Evolutionary conservation across 2,888 invertebrate species (phyloP), one percentile per base, ranked within the genome.

Genomic region (Chrysodeixis includens): DNA sequence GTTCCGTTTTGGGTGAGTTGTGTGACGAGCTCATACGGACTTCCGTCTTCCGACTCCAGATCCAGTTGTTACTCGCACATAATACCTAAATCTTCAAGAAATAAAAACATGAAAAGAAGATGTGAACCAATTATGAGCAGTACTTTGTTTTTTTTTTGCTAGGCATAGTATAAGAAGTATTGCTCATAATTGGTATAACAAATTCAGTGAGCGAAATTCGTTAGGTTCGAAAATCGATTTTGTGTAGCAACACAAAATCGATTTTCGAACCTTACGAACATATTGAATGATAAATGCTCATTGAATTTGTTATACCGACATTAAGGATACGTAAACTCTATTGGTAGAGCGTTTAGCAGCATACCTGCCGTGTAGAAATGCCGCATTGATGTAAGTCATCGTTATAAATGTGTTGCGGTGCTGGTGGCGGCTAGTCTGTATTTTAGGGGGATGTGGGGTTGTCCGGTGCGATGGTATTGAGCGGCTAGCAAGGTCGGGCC

Each of bases 401-500:
- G 76, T 65, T 55, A 60, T 52, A 77, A 78, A 79, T 81, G 71
- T 80, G 74, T 71, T 79, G 78, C 69, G 76, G 76, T 70, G 63
- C 66, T 74, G 74, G 76, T 78, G 80, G 79, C 66, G 69, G 58
- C 60, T 72, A 64, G 69, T 69, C 68, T 62, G 62, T 66, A 71
- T 74, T 72, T 77, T 66, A 68, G 79, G 84, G 81, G 82, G 76
- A 66, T 68, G 68, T 82, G 84, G 87, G 85, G 82, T 76, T 78
- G 98, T 86, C 96, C 97, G 52, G 96, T 97, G 97, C 46, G 98
- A 97, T 61, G 98, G 97, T 62, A 97, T 97, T 86, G 97, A 98
- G 74, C 97, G 97, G 71, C 96, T 96, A 16, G 96, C 98, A 56
- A 99, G 99, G 95, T 97, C 97, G 68, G 97, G 98, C 59, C 99